Base-by-base conservation (phyloP, 2,113 vertebrate genomes). In the Nannospalax galili region DNA sequence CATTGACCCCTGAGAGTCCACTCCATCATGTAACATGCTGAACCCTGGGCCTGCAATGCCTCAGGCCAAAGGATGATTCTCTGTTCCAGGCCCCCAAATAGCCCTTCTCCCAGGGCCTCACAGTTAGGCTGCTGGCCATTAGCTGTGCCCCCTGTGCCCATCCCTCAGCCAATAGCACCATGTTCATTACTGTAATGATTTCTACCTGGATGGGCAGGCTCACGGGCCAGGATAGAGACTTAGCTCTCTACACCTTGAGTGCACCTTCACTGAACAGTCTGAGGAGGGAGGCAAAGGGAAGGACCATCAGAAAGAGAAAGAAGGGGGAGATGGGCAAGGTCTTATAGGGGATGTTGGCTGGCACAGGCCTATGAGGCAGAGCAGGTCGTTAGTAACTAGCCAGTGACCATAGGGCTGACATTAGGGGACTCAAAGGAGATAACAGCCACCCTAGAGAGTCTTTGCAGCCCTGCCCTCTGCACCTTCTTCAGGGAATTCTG, bases 181-280 rank as follows among this genome's bases (percentile, higher is more conserved):
- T 52, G 26, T 60, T 96, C 73, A 75, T 96, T 92, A 92, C 32
- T 64, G 40, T 40, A 60, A 9, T 86, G 48, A 82, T 88, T 93
- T 93, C 79, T 75, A 94, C 70, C 19, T 84, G 26, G 4, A 62
- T 30, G 17, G 74, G 65, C 87, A 80, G 84, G 77, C 86, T 86
- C 10, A 3, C 0, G 28, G 91, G 73, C 84, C 45, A 58, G 85
- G 60, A 58, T 26, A 0, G 2, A 84, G 81, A 37, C 40, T 69
- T 28, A 26, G 56, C 56, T 9, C 7, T 8, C 14, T 9, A 84
- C 35, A 30, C 10, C 42, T 24, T 40, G 5, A n/a, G 22, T 32
- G 30, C 4, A n/a, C 7, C 8, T 1, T 30, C 69, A 28, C 19
- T 35, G n/a, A 58, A 14, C 6, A 22, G 35, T n/a, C 84, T 93